Percentiles rank a stretch among this genome's conserved stretches.
Conservation (phyloP, 2,888 invertebrate genomes). For the Drosophila kokeensis region DNA sequence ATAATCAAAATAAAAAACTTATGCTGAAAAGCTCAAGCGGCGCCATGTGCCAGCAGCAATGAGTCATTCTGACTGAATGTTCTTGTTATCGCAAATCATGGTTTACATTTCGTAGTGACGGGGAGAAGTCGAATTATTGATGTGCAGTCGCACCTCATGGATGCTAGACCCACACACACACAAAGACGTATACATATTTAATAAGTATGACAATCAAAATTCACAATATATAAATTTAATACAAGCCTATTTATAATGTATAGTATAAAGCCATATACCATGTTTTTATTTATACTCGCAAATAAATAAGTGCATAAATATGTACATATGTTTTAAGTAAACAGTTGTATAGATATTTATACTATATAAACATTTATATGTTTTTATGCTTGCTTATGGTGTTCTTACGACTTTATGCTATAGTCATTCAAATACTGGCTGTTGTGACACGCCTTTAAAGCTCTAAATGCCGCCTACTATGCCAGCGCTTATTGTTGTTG, state of each 20-base stretch:
- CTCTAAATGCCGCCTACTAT: slow-evolving; percentile 34
- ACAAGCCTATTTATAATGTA: not conserved
- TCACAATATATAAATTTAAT: slow-evolving; percentile 11
- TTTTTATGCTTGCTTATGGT: slow-evolving; percentile 16
- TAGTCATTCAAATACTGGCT: slow-evolving; percentile 43
- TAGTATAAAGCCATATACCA: not conserved
- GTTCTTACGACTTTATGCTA: slow-evolving; percentile 13
- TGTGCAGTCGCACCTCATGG: slow-evolving; percentile 24
- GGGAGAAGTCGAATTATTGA: slow-evolving; percentile 20
- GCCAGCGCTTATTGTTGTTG: slow-evolving; percentile 30
- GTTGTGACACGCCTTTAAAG: slow-evolving; percentile 46
- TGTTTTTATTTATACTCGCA: not conserved
- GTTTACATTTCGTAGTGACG: slow-evolving; percentile 29
- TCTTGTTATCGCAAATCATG: slow-evolving; percentile 45
- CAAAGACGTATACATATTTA: not conserved
- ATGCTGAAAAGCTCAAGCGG: slow-evolving; percentile 53
- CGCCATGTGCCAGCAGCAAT: slow-evolving; percentile 48
- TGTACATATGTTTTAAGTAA: not conserved
- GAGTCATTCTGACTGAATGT: slow-evolving; percentile 36
- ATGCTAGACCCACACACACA: not conserved
- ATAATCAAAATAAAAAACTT: slow-evolving; percentile 56
- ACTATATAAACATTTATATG: slow-evolving; percentile 4
- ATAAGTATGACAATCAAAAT: slow-evolving; percentile 3
- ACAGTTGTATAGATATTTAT: slow-evolving; percentile 1
- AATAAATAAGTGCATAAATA: not conserved